Conservation (phyloP, 2,797 vertebrate species). For the Bovichtus variegatus region DNA sequence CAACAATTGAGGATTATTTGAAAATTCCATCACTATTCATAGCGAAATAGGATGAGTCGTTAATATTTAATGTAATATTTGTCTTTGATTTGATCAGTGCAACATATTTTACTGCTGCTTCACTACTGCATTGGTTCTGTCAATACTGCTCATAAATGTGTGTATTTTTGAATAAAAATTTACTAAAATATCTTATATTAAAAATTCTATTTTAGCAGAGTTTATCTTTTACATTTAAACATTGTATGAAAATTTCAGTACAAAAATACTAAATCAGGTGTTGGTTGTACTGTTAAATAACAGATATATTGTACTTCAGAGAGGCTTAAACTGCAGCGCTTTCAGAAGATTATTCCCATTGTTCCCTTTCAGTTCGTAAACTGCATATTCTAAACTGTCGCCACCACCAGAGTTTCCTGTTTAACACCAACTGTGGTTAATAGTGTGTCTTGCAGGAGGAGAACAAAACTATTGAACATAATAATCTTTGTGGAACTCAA, state of each 20-base stretch:
- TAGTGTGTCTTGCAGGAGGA: background rate
- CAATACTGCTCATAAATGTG: background rate
- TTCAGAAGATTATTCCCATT: background rate
- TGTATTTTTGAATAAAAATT: background rate
- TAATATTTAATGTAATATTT: constrained; percentile 7
- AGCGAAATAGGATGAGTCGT: background rate
- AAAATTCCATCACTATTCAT: constrained; percentile 3
- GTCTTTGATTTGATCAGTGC: constrained; percentile 6
- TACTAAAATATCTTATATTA: background rate
- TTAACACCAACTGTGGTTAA: background rate
- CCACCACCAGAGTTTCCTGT: background rate
- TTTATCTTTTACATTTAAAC: too few species aligned
- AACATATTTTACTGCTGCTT: background rate
- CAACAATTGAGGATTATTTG: background rate
- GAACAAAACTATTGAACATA: background rate
- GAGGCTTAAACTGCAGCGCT: background rate
- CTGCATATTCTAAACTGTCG: background rate
- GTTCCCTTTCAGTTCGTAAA: background rate
- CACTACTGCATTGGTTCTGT: background rate
- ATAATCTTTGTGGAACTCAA: too few species aligned
- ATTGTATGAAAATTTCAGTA: background rate
- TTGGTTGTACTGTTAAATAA: background rate
- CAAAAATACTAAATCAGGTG: background rate
- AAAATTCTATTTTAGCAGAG: background rate
- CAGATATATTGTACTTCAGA: background rate